Evolutionary conservation across 2,797 vertebrate species (phyloP).

Genomic region (Molossus alvarezi): DNA sequence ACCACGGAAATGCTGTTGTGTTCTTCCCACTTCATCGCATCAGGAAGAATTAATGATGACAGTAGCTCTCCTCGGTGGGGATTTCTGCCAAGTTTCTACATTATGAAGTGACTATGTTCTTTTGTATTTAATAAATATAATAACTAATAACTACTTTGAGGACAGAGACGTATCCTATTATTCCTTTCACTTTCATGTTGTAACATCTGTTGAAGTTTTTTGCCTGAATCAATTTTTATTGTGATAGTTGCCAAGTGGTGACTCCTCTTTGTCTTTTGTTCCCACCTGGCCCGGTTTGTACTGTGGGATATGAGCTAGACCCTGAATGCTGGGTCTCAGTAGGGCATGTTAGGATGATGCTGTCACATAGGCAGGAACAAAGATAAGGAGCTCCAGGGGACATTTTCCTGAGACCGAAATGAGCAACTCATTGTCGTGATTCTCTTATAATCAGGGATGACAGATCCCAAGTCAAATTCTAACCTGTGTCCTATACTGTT

Average conservation of each 20-base stretch:
- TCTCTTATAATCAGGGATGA: neutral
- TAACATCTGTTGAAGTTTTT: neutral
- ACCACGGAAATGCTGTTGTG: neutral
- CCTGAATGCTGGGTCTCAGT: neutral
- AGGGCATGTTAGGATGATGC: neutral
- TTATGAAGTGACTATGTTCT: neutral
- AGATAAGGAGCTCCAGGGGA: neutral
- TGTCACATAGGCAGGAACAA: neutral
- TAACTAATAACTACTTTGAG: slow-evolving; percentile 19
- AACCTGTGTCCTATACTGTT: neutral
- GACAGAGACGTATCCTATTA: neutral
- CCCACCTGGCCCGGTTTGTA: neutral
- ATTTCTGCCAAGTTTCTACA: neutral
- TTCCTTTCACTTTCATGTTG: neutral
- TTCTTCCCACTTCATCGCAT: neutral
- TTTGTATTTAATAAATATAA: slow-evolving; percentile 12
- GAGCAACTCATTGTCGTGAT: neutral
- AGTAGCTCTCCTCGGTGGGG: neutral
- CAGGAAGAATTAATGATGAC: neutral
- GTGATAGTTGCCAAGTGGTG: neutral
- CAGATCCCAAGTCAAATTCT: neutral
- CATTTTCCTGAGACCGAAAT: neutral
- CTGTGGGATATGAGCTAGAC: neutral
- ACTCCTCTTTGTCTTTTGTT: neutral
- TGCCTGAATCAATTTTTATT: neutral